A percentile compares a stretch with the other conserved stretches of the same genome.
These are phyloP conservation scores for Rhinolophus ferrumequinum DNA, from an alignment of 2,113 vertebrate genomes.

Conservation along the genomic window DNA sequence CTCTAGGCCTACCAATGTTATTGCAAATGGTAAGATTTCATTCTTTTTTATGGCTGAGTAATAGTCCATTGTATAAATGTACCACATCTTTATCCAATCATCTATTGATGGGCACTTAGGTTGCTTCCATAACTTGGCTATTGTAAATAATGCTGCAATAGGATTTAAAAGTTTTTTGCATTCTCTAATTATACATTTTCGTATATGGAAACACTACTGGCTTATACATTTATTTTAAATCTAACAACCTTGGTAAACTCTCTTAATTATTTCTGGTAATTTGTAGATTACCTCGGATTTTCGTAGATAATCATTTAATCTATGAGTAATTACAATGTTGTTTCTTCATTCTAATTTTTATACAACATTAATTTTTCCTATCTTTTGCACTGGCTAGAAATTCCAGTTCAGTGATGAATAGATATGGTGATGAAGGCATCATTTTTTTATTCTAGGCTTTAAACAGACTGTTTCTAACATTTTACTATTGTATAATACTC, in stretches of 20 bases:
- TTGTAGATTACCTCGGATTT: slow-evolving; percentile 28
- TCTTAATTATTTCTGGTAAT: neutral
- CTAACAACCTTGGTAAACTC: neutral
- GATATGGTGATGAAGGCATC: neutral
- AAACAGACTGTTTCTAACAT: neutral
- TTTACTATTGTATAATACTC: neutral
- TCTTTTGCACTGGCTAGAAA: slow-evolving; percentile 10
- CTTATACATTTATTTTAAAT: neutral
- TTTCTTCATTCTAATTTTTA: neutral
- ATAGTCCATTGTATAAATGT: no score
- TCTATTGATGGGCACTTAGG: no score
- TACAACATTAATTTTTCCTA: slow-evolving; percentile 8
- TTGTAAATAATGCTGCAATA: neutral
- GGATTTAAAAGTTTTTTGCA: neutral
- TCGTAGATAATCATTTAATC: neutral
- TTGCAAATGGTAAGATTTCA: no score
- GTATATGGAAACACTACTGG: neutral
- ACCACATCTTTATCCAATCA: no score
- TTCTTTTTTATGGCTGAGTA: no score
- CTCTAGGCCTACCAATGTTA: no score
- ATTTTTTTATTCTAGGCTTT: slow-evolving; percentile 15
- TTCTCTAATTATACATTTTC: neutral
- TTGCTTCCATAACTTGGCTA: no score
- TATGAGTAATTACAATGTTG: neutral
- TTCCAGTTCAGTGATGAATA: neutral